Base-by-base conservation (phyloP, 2,797 vertebrate species). In the Sebastes itinus region DNA sequence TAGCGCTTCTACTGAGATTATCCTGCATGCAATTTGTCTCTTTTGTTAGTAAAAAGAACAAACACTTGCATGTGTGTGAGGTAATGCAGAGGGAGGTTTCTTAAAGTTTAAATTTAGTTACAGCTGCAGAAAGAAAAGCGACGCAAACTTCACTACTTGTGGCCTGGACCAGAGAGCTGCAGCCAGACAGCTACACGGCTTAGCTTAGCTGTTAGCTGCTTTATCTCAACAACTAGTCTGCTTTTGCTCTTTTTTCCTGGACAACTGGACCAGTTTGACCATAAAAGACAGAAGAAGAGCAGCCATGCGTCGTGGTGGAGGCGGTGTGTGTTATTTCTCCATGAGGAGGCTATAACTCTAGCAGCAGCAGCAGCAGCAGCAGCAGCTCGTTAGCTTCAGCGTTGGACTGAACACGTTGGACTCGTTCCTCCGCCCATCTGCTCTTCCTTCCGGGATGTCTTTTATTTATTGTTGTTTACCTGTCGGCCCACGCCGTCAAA, bases 391-490 rank as follows among this genome's bases (percentile, higher is more conserved):
- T 92, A 92, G 92, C 93, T 78, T 42, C 14, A 42, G 38, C 38
- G 85, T 90, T 81, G 75, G 86, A 89, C 60, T 88, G 91, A 92
- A 92, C 94, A 94, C 94, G 94, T 88, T 94, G 94, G 91, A 91
- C 84, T 83, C 65, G 84, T 92, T 83, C 89, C 92, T 92, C 94
- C 94, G 93, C 94, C 94, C 94, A 94, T 94, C 92, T 95, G 1
- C 38, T 42, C 38, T 42, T 42, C 38, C 38, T 42, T 92, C 93
- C 87, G 92, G 93, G 92, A 93, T 94, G 93, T 87, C 87, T 93
- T 85, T 86, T 91, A 82, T 94, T 92, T 93, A 92, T 92, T 94
- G 88, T 89, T 94, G 93, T 94, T 95, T 94, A 93, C 91, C 86
- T 89, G 87, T 88, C 77, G 84, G 91, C 80, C 78, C 91, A 75